Evolutionary conservation across 2,113 vertebrate genomes (phyloP), one percentile per base, ranked within the genome.

Genomic region (Cololabis saira): DNA sequence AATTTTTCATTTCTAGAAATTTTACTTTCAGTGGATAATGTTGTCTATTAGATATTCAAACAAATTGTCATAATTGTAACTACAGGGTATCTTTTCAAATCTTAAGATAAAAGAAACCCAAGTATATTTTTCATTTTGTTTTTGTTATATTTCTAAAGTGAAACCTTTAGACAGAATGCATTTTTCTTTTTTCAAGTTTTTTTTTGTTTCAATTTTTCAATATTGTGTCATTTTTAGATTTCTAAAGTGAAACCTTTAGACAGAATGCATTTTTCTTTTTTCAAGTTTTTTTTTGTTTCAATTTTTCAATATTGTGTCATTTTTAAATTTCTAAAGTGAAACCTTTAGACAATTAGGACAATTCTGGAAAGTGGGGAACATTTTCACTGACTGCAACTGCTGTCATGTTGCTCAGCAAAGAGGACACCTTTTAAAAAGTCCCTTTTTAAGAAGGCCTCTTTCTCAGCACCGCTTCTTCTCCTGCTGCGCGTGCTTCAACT

Each of bases 181-280:
- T 71, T 40, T 48, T 30, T 33, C 3, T 4, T 22, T 54, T 73
- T 65, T 42, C 53, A 9, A 18, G 19, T 43, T 55, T 75, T 67
- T 65, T 52, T 27, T 27, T 65, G 48, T 27, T 27, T 27, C 5
- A 27, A 27, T 27, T 5, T 27, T 27, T 27, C 4, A 45, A 14
- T 12, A n/a, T 64, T 47, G 83, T 76, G 68, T 71, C 75, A 67
- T 86, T 3, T 12, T 19, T 67, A 82, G 78, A 88, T 68, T 89
- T 93, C 91, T 91, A 93, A 90, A 92, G 86, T 91, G 82, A 92
- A 92, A 93, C 90, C 88, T 90, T 92, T 92, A 89, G 86, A 91
- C 76, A 76, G 10, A 37, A 37, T 11, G 10, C 6, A 37, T 37
- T 9, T 37, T 37, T 37, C 10, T 37, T 11, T 37, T 37, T 37